phyloP scores from a whole-genome alignment of 1,140 invertebrate genomes.

The Amphibalanus amphitrite region DNA sequence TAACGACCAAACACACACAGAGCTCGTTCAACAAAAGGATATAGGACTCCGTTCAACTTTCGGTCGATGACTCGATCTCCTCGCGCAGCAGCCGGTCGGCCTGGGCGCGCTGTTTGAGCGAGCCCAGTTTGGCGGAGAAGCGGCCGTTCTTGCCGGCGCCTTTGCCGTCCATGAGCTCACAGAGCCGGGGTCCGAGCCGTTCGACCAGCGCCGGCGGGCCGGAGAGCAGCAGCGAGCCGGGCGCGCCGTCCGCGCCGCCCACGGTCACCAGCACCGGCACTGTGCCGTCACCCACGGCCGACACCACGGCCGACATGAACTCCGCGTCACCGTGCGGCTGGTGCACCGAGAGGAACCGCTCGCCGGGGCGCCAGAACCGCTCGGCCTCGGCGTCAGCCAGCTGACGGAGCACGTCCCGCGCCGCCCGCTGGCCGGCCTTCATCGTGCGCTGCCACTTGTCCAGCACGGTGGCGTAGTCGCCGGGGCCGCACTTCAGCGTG shows the following conservation, averaged over 20 bases:
- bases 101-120: neutral
- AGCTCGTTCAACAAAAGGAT: no score
- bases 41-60: no score
- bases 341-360: neutral
- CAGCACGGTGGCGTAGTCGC: neutral
- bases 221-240: neutral
- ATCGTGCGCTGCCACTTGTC: neutral
- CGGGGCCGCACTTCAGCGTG: neutral
- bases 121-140: slow-evolving; percentile 4
- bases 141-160: slow-evolving; percentile 11
- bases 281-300: neutral
- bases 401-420: neutral
- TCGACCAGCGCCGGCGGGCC: neutral
- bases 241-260: neutral
- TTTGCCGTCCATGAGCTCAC: slow-evolving; percentile 13
- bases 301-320: neutral
- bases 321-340: neutral
- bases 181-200: neutral
- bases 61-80: no score
- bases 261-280: neutral
- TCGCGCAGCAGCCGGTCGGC: no score
- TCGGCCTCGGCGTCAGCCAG: neutral
- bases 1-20: no score
- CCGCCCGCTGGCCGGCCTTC: neutral
- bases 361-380: neutral